These are phyloP conservation scores for Eupleurogrammus muticus DNA, from an alignment of 2,797 vertebrate genomes.

Conservation along the genomic window DNA sequence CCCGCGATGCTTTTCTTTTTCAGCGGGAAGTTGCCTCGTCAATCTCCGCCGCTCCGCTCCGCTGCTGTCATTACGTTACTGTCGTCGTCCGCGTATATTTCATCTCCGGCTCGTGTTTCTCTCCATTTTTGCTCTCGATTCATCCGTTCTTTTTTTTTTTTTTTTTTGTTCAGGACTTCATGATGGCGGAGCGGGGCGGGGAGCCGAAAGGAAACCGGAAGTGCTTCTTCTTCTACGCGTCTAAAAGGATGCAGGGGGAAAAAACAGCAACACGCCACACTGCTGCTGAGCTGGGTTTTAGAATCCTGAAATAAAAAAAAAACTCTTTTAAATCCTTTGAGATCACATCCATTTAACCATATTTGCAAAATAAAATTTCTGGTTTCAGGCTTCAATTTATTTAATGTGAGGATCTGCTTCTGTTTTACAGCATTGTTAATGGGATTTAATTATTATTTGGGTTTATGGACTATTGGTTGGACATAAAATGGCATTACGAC, in stretches of 20 bases:
- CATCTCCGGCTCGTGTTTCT: conserved; percentile 60
- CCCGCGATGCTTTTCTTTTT: conserved; percentile 44
- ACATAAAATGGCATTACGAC: too few relatives aligned
- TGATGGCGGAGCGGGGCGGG: conserved; percentile 88
- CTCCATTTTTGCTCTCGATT: conserved; percentile 74
- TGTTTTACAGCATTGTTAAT: too few relatives aligned
- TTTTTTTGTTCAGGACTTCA: conserved; percentile 86
- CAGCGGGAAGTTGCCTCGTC: conserved; percentile 53
- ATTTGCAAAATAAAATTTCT: too few relatives aligned
- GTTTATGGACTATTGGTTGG: too few relatives aligned
- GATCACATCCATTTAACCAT: too few relatives aligned
- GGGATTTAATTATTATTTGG: too few relatives aligned
- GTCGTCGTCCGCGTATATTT: conserved; percentile 50
- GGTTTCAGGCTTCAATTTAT: too few relatives aligned
- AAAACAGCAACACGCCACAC: background rate
- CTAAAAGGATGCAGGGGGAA: background rate
- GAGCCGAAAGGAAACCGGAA: conserved; percentile 85
- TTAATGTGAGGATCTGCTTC: too few relatives aligned
- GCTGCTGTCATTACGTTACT: conserved; percentile 66
- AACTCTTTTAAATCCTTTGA: too few relatives aligned
- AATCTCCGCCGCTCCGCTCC: conserved; percentile 63
- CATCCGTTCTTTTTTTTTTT: conserved; percentile 53
- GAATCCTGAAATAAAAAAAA: too few relatives aligned
- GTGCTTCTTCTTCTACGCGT: conserved; percentile 68
- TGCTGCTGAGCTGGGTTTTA: too few relatives aligned